Conservation (phyloP, 2,888 invertebrate genomes). For the Xestoiulus laeticollis region DNA sequence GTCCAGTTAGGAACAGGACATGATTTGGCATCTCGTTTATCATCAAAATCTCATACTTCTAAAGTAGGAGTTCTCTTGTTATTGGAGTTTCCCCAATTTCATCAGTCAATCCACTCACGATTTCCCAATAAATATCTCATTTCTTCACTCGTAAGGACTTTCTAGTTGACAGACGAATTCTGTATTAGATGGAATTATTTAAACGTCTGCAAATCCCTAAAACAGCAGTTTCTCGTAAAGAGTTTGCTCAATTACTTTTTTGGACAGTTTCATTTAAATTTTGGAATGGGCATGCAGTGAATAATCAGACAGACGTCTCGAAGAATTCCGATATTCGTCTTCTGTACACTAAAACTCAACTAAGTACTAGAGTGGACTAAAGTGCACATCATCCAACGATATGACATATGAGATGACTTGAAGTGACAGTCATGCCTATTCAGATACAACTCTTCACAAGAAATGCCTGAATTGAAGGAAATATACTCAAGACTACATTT, state of each 20-base stretch:
- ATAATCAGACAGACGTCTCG: not conserved
- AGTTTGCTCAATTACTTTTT: not conserved
- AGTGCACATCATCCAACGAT: not conserved
- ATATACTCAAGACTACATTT: no score
- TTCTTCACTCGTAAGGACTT: conserved; percentile 1
- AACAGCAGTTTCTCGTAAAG: not conserved
- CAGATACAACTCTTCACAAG: not conserved
- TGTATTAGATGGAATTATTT: not conserved
- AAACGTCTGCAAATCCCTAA: not conserved
- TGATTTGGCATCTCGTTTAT: not conserved
- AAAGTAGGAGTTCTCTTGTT: not conserved
- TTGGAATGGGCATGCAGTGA: not conserved
- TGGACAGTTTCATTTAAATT: not conserved
- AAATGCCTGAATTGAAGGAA: no score
- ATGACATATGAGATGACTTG: not conserved
- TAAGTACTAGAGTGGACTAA: not conserved
- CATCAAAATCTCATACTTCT: not conserved
- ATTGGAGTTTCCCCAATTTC: not conserved
- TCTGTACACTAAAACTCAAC: not conserved
- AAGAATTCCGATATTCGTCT: not conserved
- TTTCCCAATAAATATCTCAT: conserved; percentile 24
- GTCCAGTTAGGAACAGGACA: not conserved
- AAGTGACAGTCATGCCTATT: not conserved
- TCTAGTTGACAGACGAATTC: not conserved
- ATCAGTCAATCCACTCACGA: not conserved